phyloP scores from a whole-genome alignment of 2,113 vertebrate genomes.

The Irena cyanogastra region DNA sequence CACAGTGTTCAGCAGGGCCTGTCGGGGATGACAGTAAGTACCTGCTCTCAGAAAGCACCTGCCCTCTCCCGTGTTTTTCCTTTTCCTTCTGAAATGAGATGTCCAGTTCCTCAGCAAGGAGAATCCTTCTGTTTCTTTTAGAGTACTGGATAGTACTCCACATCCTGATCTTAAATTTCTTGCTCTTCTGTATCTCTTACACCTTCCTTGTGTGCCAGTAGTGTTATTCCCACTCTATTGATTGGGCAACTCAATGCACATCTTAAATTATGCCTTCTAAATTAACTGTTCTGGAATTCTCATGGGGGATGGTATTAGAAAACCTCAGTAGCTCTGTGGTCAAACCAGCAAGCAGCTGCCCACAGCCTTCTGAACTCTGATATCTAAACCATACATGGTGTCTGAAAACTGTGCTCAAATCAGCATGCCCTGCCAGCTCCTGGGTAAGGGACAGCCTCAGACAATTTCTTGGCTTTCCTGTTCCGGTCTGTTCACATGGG shows the following conservation, averaged over 20 bases:
- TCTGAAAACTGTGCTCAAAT: background rate
- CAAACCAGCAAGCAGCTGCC: background rate
- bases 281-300: background rate
- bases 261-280: background rate
- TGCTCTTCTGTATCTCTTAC: background rate
- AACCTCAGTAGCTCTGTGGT: background rate
- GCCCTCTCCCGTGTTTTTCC: background rate
- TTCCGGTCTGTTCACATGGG: background rate
- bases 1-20: conserved; percentile 96
- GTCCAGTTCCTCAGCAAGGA: background rate
- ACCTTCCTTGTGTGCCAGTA: background rate
- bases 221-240: background rate
- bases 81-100: background rate
- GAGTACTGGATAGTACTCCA: background rate
- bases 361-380: background rate
- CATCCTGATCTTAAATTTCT: background rate
- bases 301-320: accelerated
- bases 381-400: accelerated
- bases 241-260: no score
- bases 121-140: background rate
- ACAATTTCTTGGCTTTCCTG: background rate
- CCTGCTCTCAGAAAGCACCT: background rate
- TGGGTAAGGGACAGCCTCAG: background rate
- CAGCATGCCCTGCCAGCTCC: background rate
- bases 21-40: conserved; percentile 90